A percentile compares a stretch with the other conserved stretches of the same genome.
phyloP scores from a whole-genome alignment of 2,888 invertebrate genomes.

The Ennomos quercinarius region DNA sequence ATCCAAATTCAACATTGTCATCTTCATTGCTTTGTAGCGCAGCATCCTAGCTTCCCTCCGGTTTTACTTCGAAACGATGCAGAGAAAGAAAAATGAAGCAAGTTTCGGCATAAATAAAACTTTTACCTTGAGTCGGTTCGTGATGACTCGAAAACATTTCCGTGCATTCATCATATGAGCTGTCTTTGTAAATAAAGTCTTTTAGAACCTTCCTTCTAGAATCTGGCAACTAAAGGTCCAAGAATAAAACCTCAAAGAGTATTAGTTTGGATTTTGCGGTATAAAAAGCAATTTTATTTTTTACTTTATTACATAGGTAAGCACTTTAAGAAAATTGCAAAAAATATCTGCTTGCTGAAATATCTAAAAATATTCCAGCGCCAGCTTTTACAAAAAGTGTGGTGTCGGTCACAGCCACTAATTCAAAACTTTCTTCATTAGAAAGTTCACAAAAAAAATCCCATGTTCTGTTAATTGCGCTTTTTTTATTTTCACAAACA shows the following conservation, averaged over 20 bases:
- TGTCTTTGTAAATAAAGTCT: constrained; percentile 36
- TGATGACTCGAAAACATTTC: constrained; percentile 69
- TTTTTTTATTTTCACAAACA: constrained; percentile 46
- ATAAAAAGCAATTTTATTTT: neutral
- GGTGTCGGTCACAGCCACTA: constrained; percentile 4
- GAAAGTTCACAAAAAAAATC: constrained; percentile 30
- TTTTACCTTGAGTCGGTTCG: constrained; percentile 56
- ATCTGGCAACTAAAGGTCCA: neutral
- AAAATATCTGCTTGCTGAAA: no score
- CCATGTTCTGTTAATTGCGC: constrained; percentile 51
- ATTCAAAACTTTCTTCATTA: constrained; percentile 32
- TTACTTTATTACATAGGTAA: constrained; percentile 10
- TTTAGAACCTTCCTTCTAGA: constrained; percentile 4
- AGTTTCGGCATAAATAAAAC: constrained; percentile 81
- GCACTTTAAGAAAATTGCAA: no score
- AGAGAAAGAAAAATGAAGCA: constrained; percentile 66
- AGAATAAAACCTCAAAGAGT: no score
- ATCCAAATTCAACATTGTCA: no score
- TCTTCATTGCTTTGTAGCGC: constrained; percentile 4
- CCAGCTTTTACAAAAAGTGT: neutral
- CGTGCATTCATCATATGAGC: constrained; percentile 55
- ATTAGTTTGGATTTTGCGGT: neutral
- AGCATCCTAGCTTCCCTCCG: constrained; percentile 3
- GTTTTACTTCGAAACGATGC: constrained; percentile 41
- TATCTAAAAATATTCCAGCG: neutral